phyloP scores from a whole-genome alignment of 1,140 invertebrate species.

The Antheraea mylitta region DNA sequence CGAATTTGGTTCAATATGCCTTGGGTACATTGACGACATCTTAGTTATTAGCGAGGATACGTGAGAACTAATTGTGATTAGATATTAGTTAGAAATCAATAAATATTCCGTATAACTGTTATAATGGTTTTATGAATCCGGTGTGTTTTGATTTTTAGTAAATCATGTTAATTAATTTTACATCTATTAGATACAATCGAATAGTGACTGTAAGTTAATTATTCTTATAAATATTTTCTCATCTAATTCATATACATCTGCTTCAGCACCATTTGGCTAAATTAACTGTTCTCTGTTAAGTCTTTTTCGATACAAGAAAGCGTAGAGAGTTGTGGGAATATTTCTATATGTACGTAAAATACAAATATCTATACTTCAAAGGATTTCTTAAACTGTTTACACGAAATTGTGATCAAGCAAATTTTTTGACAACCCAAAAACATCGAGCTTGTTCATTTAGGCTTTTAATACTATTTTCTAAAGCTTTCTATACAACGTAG shows the following conservation, averaged over 20 bases:
- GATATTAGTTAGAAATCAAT: slow-evolving; percentile 27
- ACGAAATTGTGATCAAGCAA: slow-evolving; percentile 4
- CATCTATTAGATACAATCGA: slow-evolving; percentile 34
- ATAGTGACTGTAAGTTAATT: slow-evolving; percentile 35
- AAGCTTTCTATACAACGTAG: slow-evolving; percentile 13
- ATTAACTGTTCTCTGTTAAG: slow-evolving; percentile 39
- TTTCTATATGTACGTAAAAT: not conserved
- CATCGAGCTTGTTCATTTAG: slow-evolving; percentile 48
- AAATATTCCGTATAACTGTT: slow-evolving; percentile 16
- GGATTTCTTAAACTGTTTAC: not conserved
- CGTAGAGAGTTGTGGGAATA: not conserved
- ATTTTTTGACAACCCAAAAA: slow-evolving; percentile 10
- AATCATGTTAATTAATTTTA: slow-evolving; percentile 29
- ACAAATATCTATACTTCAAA: not conserved
- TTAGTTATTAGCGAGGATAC: slow-evolving; percentile 26
- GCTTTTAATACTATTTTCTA: slow-evolving; percentile 53
- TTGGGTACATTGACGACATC: slow-evolving; percentile 26
- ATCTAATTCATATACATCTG: slow-evolving; percentile 45
- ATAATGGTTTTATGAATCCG: slow-evolving; percentile 31
- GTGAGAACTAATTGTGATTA: slow-evolving; percentile 51
- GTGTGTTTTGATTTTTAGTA: slow-evolving; percentile 15
- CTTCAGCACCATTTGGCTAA: slow-evolving; percentile 47
- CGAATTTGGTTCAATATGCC: slow-evolving; percentile 40
- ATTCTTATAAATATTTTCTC: slow-evolving; percentile 44
- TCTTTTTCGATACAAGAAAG: slow-evolving; percentile 17